phyloP scores from a whole-genome alignment of 2,113 vertebrate species.

The Cnemophilus loriae region DNA sequence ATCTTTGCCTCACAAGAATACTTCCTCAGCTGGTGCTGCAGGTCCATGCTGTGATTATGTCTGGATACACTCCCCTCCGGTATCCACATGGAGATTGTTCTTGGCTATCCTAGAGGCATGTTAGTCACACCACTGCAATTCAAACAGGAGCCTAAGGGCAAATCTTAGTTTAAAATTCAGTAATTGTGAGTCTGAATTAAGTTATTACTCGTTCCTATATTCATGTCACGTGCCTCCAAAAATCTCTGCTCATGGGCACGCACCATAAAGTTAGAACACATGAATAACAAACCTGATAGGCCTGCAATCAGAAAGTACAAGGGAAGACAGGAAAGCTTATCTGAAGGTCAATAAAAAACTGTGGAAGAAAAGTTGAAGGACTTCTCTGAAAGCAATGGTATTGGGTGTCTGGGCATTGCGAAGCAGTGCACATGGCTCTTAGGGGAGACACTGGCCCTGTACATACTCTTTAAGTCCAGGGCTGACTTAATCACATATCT shows the following conservation, averaged over 20 bases:
- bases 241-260: not conserved
- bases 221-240: not conserved
- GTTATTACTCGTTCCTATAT: not conserved
- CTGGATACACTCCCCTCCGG: not conserved
- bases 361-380: not conserved
- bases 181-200: not conserved
- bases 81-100: not conserved
- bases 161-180: not conserved
- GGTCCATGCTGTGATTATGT: not conserved
- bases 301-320: not conserved
- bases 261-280: not conserved
- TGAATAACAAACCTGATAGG: not conserved
- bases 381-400: not conserved
- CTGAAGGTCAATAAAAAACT: not conserved
- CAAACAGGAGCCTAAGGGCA: not conserved
- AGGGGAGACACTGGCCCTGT: not conserved
- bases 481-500: not conserved
- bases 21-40: not conserved
- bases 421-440: not conserved
- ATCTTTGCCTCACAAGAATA: not conserved
- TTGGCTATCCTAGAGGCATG: not conserved
- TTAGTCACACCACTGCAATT: not conserved
- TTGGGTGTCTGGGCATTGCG: not conserved
- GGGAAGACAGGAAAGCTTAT: not conserved
- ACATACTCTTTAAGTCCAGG: not conserved